phyloP scores from a whole-genome alignment of 2,113 vertebrate genomes.

The Cochlearius cochlearius region DNA sequence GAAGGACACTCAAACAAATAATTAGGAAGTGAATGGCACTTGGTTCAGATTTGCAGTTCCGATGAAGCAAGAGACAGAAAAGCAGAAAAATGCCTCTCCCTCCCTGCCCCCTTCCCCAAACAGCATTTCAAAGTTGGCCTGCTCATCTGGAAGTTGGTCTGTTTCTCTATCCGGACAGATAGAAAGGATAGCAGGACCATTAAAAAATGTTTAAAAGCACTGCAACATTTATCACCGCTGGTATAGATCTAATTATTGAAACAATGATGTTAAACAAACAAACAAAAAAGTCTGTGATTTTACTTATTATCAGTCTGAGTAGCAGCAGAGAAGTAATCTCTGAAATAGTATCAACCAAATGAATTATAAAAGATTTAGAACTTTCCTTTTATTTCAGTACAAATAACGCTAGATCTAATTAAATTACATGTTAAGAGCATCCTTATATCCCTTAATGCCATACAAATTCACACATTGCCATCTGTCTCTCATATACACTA shows the following conservation, averaged over 20 bases:
- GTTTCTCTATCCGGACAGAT: background rate
- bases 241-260: background rate
- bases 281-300: background rate
- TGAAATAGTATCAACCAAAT: background rate
- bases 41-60: background rate
- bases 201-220: background rate
- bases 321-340: background rate
- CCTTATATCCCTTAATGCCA: background rate
- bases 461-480: background rate
- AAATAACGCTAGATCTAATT: background rate
- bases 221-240: background rate
- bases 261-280: accelerated
- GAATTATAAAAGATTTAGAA: background rate
- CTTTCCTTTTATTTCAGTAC: background rate
- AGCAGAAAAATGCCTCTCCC: background rate
- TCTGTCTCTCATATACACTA: background rate
- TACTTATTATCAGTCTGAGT: background rate
- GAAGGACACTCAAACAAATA: background rate
- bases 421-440: background rate
- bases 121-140: background rate
- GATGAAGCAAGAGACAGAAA: background rate
- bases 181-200: background rate
- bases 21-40: background rate
- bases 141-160: background rate
- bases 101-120: background rate